These are phyloP conservation scores for Charina bottae DNA, from an alignment of 2,113 vertebrate genomes.

Conservation along the genomic window DNA sequence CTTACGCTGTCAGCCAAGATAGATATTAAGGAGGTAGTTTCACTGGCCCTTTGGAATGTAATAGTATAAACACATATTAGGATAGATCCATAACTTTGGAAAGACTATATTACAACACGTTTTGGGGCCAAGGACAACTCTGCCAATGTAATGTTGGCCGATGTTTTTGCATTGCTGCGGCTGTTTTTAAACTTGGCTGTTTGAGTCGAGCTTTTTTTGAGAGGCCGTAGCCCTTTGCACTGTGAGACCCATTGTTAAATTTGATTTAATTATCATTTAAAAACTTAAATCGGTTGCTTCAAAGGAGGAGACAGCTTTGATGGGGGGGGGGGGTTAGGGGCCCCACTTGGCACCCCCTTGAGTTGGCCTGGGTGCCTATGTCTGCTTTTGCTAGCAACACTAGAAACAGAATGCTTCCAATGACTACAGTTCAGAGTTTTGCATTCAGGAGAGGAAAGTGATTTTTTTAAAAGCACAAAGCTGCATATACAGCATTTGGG, in stretches of 20 bases:
- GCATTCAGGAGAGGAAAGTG: not conserved
- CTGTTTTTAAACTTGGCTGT: no score
- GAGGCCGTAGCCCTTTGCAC: no score
- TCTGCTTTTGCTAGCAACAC: not conserved
- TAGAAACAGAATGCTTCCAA: not conserved
- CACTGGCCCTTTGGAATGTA: not conserved
- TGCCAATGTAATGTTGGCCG: no score
- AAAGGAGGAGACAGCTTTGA: no score
- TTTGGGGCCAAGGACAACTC: no score
- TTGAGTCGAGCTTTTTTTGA: no score
- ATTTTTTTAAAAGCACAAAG: not conserved
- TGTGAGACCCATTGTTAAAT: no score
- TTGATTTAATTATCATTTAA: not conserved
- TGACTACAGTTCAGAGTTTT: not conserved
- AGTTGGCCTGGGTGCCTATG: not conserved
- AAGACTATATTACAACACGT: no score
- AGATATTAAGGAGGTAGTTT: no score
- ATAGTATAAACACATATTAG: not conserved
- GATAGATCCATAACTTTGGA: no score
- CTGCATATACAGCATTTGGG: not conserved
- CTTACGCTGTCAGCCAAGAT: not conserved
- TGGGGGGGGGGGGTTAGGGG: not conserved
- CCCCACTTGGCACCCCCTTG: not conserved
- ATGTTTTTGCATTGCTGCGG: no score
- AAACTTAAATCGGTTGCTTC: not conserved